Percentiles rank a stretch among this genome's conserved stretches.
phyloP scores from a whole-genome alignment of 2,797 vertebrate genomes.

The Brachyrhaphis roseni region DNA sequence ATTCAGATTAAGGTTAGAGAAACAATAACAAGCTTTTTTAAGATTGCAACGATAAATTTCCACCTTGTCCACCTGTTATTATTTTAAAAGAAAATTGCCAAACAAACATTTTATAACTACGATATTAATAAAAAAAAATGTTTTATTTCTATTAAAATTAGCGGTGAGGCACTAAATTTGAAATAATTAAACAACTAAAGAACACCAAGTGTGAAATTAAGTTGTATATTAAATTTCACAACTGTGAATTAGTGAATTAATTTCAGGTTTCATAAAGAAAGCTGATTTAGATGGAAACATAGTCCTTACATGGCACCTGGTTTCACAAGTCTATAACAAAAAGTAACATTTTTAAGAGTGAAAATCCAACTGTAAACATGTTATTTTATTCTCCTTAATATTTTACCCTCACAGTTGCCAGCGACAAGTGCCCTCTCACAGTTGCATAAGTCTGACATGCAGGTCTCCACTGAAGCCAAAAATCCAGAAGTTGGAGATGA shows the following conservation, averaged over 20 bases:
- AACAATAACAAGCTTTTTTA: background rate
- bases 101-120: background rate
- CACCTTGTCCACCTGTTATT: background rate
- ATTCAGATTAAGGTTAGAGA: background rate
- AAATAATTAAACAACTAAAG: background rate
- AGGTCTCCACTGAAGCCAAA: conserved; percentile 71
- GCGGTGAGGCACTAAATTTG: background rate
- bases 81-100: background rate
- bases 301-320: background rate
- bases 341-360: background rate
- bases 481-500: conserved; percentile 71
- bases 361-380: background rate
- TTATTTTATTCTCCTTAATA: background rate
- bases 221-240: background rate
- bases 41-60: background rate
- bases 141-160: background rate
- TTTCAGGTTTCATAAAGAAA: background rate
- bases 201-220: background rate
- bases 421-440: conserved; percentile 66
- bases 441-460: conserved; percentile 79
- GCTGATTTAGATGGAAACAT: background rate
- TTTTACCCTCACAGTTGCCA: conserved; percentile 80
- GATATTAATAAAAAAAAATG: too few species aligned
- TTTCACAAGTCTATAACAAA: background rate
- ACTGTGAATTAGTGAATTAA: background rate